Conservation (phyloP, 2,888 invertebrate species). For the Megaustenia siamemsis region DNA sequence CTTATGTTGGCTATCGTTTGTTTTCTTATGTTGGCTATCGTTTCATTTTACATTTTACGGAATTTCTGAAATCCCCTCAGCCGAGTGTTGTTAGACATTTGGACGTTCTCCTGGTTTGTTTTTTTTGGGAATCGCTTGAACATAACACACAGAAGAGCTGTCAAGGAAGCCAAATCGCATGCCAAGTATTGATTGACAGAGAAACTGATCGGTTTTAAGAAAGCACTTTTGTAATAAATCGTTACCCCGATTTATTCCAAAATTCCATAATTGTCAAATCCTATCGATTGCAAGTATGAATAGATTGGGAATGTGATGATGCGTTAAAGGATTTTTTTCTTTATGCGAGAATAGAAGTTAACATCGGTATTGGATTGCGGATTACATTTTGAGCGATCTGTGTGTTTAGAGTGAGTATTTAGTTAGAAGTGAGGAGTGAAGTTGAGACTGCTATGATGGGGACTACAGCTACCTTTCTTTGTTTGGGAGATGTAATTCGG, state of each 20-base stretch:
- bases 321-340: no score
- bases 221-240: neutral
- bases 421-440: no score
- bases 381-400: no score
- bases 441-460: no score
- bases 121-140: neutral
- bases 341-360: no score
- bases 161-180: neutral
- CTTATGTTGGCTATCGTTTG: neutral
- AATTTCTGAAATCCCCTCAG: neutral
- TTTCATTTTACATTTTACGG: neutral
- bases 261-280: neutral
- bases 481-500: no score
- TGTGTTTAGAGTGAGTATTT: no score
- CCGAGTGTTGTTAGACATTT: neutral
- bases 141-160: neutral
- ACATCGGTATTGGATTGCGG: no score
- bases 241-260: neutral
- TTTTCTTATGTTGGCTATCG: conserved; percentile 3
- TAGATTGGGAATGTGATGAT: no score
- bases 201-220: neutral
- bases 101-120: neutral
- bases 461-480: no score
- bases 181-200: neutral
- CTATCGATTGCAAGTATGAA: no score